A percentile compares a stretch with the other conserved stretches of the same genome.
Evolutionary conservation across 1,140 invertebrate genomes (phyloP).

Genomic region (Aphelinus atriplicis): DNA sequence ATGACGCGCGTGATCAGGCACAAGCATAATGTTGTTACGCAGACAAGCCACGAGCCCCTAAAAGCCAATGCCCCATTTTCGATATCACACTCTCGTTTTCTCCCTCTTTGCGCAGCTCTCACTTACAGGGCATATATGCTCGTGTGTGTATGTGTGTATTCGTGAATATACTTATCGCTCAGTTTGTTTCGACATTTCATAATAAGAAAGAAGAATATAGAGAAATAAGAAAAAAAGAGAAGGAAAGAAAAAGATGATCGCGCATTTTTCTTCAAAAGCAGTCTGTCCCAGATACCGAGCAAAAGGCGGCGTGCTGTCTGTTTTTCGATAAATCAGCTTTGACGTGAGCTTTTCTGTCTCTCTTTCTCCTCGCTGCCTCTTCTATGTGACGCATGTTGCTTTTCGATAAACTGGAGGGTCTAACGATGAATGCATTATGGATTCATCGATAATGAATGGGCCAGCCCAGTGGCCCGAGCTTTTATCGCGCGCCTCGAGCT

Average conservation of each 20-base stretch:
- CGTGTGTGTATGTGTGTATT: too few species aligned
- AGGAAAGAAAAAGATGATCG: not conserved
- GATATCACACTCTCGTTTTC: slow-evolving; percentile 1
- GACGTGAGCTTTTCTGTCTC: not conserved
- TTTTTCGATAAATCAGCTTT: slow-evolving; percentile 39
- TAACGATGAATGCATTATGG: too few species aligned
- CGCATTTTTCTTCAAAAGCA: slow-evolving; percentile 27
- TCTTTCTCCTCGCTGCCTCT: slow-evolving; percentile 2
- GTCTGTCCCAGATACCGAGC: slow-evolving; percentile 29
- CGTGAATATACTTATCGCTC: slow-evolving; percentile 7
- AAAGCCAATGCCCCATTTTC: slow-evolving; percentile 11
- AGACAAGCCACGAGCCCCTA: not conserved
- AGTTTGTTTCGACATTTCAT: slow-evolving; percentile 29
- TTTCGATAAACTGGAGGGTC: not conserved
- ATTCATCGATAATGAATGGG: too few species aligned
- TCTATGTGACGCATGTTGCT: not conserved
- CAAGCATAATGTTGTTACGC: too few species aligned
- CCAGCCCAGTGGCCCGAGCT: too few species aligned
- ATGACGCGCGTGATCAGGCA: not conserved
- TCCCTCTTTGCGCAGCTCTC: not conserved
- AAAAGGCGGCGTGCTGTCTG: slow-evolving; percentile 38
- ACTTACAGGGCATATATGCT: too few species aligned
- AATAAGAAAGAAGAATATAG: slow-evolving; percentile 1
- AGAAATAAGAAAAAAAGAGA: not conserved
- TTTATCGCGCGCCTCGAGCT: too few species aligned